phyloP scores from a whole-genome alignment of 2,113 vertebrate genomes.

The Odocoileus virginianus region DNA sequence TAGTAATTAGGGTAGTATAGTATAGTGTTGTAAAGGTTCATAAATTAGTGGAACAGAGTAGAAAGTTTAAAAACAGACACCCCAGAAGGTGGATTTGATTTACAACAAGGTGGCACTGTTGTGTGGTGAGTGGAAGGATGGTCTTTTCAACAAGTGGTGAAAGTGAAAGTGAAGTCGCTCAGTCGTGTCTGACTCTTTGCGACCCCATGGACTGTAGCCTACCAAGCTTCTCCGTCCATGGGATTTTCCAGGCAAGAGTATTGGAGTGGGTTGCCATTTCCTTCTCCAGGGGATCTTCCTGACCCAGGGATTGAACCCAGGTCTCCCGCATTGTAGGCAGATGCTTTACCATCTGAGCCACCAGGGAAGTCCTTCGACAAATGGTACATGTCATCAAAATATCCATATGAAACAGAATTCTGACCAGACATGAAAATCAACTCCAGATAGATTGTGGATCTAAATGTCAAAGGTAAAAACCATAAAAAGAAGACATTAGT shows the following conservation, averaged over 20 bases:
- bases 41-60: neutral
- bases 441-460: neutral
- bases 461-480: neutral
- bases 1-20: neutral
- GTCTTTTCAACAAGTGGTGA: neutral
- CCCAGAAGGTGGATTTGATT: neutral
- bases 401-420: neutral
- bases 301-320: no score
- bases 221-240: no score
- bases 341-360: no score
- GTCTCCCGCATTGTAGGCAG: no score
- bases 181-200: no score
- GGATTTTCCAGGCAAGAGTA: no score
- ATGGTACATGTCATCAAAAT: neutral
- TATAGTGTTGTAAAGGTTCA: neutral
- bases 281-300: no score
- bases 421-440: neutral
- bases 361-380: neutral
- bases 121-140: neutral
- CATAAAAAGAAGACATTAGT: neutral
- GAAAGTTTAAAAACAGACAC: neutral
- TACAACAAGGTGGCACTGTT: neutral
- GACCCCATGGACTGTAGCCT: no score
- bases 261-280: no score
- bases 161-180: no score